Percentiles rank a stretch among this genome's conserved stretches.
Evolutionary conservation across 2,888 invertebrate genomes (phyloP).

Genomic region (Cerceris ruficornis): DNA sequence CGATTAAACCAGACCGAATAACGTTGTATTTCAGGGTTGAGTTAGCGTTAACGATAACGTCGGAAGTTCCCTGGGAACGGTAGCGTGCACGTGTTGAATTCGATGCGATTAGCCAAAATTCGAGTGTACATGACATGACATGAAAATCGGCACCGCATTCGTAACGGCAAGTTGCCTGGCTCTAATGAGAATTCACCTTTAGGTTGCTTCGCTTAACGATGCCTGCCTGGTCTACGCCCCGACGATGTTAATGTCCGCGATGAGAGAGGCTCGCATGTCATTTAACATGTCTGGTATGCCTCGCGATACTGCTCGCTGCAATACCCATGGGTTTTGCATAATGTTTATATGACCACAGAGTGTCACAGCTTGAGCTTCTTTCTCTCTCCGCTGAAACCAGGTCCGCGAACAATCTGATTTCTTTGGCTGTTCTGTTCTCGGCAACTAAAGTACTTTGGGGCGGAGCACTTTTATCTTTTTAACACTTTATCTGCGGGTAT

Average conservation of each 20-base stretch:
- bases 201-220: conserved; percentile 41
- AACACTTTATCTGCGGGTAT: no score
- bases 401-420: no score
- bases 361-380: not conserved
- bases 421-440: no score
- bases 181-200: conserved; percentile 53
- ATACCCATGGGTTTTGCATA: conserved; percentile 31
- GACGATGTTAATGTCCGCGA: conserved; percentile 25
- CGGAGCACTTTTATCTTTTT: no score
- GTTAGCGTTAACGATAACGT: not conserved
- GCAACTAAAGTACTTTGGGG: no score
- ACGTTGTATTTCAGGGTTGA: not conserved
- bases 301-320: conserved; percentile 12
- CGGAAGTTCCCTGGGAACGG: conserved; percentile 13
- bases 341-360: conserved; percentile 14
- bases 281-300: conserved; percentile 33
- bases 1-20: no score
- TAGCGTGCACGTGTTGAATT: conserved; percentile 26
- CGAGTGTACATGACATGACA: conserved; percentile 31
- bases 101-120: conserved; percentile 36
- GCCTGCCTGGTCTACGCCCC: conserved; percentile 10
- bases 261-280: conserved; percentile 31
- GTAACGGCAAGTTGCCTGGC: conserved; percentile 40
- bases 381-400: not conserved
- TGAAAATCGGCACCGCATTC: conserved; percentile 39